Percentiles rank a stretch among this genome's conserved stretches.
Conservation (phyloP, 2,113 vertebrate species). For the Spea bombifrons region DNA sequence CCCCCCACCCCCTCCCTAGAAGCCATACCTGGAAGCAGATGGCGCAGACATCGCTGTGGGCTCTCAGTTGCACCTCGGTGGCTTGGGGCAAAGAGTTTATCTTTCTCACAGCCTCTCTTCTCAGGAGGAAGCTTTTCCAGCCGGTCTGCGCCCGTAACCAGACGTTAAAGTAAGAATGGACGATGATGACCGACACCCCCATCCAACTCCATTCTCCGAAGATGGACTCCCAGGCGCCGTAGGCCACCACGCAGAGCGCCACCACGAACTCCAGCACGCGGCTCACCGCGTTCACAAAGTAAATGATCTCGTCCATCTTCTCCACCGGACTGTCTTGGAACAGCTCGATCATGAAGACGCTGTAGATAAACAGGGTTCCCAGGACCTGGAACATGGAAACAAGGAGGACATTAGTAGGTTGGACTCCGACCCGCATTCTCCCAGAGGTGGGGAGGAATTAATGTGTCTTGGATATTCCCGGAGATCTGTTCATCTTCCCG, state of each 20-base stretch:
- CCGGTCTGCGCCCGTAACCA: conserved; percentile 81
- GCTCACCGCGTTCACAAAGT: conserved; percentile 76
- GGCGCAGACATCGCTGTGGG: conserved; percentile 76
- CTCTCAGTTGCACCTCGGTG: conserved; percentile 65
- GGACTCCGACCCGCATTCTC: no score
- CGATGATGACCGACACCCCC: conserved; percentile 78
- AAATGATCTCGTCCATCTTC: conserved; percentile 80
- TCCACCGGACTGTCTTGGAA: conserved; percentile 67
- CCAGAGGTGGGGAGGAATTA: no score
- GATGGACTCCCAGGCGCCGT: conserved; percentile 79
- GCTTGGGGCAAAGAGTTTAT: conserved; percentile 73
- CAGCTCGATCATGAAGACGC: conserved; percentile 78
- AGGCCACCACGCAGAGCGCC: conserved; percentile 81
- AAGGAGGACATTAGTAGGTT: not conserved
- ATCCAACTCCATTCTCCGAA: conserved; percentile 87
- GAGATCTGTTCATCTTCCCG: no score
- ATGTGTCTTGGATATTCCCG: no score
- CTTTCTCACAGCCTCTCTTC: conserved; percentile 77
- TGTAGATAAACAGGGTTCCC: conserved; percentile 80
- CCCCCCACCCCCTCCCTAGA: no score
- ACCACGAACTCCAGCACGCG: conserved; percentile 81
- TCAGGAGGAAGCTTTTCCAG: conserved; percentile 80
- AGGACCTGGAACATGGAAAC: conserved; percentile 63
- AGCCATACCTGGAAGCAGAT: conserved; percentile 83
- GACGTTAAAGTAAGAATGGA: conserved; percentile 86